A percentile compares a stretch with the other conserved stretches of the same genome.
Evolutionary conservation across 2,888 invertebrate species (phyloP).

Genomic region (Chaitophorus viminalis): DNA sequence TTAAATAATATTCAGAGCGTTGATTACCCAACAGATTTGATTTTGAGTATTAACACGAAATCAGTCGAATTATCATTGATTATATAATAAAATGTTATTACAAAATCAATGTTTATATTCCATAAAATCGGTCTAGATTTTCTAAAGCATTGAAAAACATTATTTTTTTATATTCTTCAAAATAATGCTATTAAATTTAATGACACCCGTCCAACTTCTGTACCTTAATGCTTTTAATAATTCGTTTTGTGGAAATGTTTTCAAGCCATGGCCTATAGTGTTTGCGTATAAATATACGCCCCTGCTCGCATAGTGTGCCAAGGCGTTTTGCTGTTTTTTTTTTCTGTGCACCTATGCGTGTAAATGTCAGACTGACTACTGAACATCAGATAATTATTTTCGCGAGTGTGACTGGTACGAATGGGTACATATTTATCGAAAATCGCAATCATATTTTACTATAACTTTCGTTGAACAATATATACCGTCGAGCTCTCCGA

Average conservation of each 20-base stretch:
- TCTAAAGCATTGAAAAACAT: not conserved
- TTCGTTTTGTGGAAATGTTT: not conserved
- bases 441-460: not conserved
- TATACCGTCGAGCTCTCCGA: no score
- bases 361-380: not conserved
- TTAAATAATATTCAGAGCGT: no score
- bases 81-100: not conserved
- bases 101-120: not conserved
- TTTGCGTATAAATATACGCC: not conserved
- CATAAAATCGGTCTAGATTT: not conserved
- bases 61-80: not conserved
- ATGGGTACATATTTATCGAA: not conserved
- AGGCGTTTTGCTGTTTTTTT: not conserved
- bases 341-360: not conserved
- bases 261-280: not conserved
- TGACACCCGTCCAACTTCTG: not conserved
- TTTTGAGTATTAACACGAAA: no score
- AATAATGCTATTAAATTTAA: not conserved
- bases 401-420: not conserved
- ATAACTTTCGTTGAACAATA: not conserved
- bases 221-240: not conserved
- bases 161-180: no score
- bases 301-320: not conserved
- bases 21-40: no score
- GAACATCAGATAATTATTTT: not conserved